Evolutionary conservation across 2,113 vertebrate species (phyloP).

Genomic region (Hydrochoerus hydrochaeris): DNA sequence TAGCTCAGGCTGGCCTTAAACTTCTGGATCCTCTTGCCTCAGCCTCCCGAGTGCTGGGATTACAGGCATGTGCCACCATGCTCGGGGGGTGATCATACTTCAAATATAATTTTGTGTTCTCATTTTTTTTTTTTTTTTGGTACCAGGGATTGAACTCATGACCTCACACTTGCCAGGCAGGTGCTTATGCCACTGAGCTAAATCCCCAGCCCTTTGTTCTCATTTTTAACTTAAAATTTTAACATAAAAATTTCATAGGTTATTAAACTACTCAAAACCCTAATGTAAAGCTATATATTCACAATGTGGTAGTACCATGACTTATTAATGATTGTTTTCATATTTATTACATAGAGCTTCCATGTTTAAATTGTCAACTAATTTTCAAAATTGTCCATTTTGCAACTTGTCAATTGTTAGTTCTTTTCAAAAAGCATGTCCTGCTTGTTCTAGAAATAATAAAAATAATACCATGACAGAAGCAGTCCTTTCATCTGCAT

Average conservation of each 20-base stretch:
- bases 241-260: neutral
- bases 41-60: no score
- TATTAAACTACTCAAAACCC: neutral
- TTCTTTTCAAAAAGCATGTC: neutral
- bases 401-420: no score
- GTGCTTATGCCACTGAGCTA: no score
- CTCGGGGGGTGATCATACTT: neutral
- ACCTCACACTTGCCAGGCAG: no score
- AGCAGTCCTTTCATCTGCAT: neutral
- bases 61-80: no score
- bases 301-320: neutral
- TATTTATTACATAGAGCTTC: neutral
- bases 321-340: neutral
- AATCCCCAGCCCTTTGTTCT: no score
- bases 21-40: no score
- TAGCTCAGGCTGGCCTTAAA: no score
- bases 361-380: neutral
- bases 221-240: neutral
- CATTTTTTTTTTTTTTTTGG: no score
- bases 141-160: no score
- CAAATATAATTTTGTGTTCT: neutral
- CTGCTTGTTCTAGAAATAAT: neutral
- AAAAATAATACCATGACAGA: neutral
- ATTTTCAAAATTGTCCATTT: no score
- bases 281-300: neutral